Evolutionary conservation across 2,113 vertebrate species (phyloP), one percentile per base, ranked within the genome.

Genomic region (Lampris megalopsis): DNA sequence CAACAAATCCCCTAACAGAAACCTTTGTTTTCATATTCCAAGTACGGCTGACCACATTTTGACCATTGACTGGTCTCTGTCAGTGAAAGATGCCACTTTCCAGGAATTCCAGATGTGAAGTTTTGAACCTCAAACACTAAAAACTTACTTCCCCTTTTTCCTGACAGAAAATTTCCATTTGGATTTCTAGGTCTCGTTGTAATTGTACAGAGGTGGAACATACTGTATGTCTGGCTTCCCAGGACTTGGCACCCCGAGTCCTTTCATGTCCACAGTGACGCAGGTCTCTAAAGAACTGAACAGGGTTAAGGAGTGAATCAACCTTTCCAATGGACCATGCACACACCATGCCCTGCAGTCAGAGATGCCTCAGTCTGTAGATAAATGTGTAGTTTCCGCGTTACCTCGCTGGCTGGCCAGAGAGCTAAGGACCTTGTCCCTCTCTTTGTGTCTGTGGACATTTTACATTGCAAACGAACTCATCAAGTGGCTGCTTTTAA

Each of bases 331-430:
- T 67, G 75, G 81, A 79, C 66, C n/a, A 36, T 79, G 75, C 81
- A 80, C 84, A 83, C 64, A 74, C 83, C 86, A 78, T 72, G 73
- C 87, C 91, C 89, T 83, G 62, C 82, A 91, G 89, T 92, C 82
- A 70, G 89, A 92, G 86, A 86, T 90, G 84, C 83, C 85, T 90
- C 88, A 91, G 92, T 87, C 47, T 90, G 82, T 92, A 90, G 85
- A 92, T 88, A 88, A 66, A 65, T 79, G 71, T 89, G 77, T 87
- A 79, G 82, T 84, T 83, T 90, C 83, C 80, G 70, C 85, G 88
- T 94, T 76, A 71, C 86, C 92, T 94, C 91, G 35, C 94, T 95
- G 94, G 94, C 94, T 93, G 94, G 94, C 94, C 94, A 95, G 94
- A 88, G 87, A 94, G 89, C 63, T 73, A 82, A 90, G 80, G 83